These are phyloP conservation scores for Eristalis pertinax DNA, from an alignment of 2,888 invertebrate species.

Conservation along the genomic window DNA sequence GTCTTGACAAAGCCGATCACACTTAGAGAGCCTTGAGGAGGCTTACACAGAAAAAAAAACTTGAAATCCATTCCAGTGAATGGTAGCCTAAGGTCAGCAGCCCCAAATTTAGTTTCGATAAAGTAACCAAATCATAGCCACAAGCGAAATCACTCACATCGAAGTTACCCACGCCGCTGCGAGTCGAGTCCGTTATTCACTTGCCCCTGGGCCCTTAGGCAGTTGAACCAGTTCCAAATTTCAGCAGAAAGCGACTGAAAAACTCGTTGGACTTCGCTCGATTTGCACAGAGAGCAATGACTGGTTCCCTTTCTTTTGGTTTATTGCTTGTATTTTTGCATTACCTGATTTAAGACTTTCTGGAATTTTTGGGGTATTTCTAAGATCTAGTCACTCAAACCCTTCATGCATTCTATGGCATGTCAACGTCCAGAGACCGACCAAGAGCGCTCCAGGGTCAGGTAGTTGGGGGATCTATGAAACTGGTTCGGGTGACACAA, in stretches of 20 bases:
- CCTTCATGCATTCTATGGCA: too few relatives aligned
- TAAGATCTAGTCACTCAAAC: too few relatives aligned
- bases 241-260: not conserved
- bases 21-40: not conserved
- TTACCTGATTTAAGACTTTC: too few relatives aligned
- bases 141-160: not conserved
- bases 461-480: too few relatives aligned
- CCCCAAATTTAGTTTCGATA: not conserved
- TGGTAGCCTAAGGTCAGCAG: not conserved
- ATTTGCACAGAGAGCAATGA: not conserved
- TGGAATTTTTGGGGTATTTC: too few relatives aligned
- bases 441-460: too few relatives aligned
- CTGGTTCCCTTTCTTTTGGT: not conserved
- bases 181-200: not conserved
- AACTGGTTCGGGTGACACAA: too few relatives aligned
- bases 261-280: not conserved
- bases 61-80: not conserved
- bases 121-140: not conserved
- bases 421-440: too few relatives aligned
- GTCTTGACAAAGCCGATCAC: not conserved
- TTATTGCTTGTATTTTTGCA: too few relatives aligned
- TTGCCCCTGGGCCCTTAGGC: not conserved
- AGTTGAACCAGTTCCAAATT: not conserved
- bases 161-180: not conserved
- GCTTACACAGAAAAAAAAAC: not conserved